These are phyloP conservation scores for Protonibea diacanthus DNA, from an alignment of 2,797 vertebrate species.

Conservation along the genomic window DNA sequence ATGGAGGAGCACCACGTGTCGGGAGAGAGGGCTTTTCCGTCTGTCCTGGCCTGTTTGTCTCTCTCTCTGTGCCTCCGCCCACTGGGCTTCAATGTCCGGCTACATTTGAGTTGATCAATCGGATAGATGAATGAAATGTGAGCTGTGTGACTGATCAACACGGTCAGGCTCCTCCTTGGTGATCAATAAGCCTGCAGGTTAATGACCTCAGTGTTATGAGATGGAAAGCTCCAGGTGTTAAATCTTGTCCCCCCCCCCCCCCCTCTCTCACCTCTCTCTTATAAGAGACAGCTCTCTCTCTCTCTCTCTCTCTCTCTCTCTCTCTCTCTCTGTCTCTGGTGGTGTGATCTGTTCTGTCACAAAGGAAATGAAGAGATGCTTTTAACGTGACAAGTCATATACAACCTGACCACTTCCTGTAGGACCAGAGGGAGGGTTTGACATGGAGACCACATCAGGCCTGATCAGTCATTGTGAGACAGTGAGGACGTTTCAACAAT, in stretches of 20 bases:
- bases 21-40: constrained; percentile 29
- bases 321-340: background rate
- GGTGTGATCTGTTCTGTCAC: background rate
- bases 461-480: background rate
- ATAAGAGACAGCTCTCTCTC: too few relatives aligned
- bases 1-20: constrained; percentile 82
- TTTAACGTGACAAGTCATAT: constrained; percentile 40
- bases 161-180: background rate
- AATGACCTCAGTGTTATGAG: background rate
- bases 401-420: constrained; percentile 40
- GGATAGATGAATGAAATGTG: constrained; percentile 24
- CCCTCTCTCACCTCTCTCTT: too few relatives aligned
- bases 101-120: background rate
- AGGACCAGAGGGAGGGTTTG: constrained; percentile 13
- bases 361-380: constrained; percentile 49
- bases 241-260: background rate
- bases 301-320: background rate
- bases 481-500: too few relatives aligned
- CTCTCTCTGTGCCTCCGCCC: constrained; percentile 56
- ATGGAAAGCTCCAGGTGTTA: constrained; percentile 32
- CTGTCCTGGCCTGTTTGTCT: constrained; percentile 33
- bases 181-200: constrained; percentile 1
- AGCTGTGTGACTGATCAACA: background rate
- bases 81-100: constrained; percentile 28
- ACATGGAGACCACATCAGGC: constrained; percentile 12